Conservation (phyloP, 2,797 vertebrate species). For the Chaetophractus vellerosus region DNA sequence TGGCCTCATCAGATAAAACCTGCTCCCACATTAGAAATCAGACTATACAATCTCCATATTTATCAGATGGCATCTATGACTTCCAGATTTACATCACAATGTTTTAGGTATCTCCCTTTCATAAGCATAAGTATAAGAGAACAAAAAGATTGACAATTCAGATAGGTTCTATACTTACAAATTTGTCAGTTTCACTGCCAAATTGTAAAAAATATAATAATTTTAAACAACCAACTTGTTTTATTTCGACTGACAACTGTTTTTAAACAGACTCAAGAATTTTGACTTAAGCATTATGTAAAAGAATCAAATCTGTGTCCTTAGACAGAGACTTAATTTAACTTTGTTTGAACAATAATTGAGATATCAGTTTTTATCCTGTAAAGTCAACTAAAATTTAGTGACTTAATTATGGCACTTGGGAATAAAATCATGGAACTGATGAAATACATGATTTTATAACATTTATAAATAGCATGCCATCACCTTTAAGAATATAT, state of each 20-base stretch:
- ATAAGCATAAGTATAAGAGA: background rate
- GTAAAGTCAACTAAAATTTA: background rate
- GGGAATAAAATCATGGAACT: background rate
- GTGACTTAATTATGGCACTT: background rate
- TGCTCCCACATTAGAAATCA: background rate
- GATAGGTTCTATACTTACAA: background rate
- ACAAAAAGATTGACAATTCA: background rate
- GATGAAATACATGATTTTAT: background rate
- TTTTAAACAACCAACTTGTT: background rate
- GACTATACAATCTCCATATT: background rate
- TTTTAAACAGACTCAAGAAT: background rate
- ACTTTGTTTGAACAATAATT: conserved; percentile 19
- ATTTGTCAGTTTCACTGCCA: background rate
- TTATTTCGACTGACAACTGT: background rate
- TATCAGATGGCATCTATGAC: background rate
- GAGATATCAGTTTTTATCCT: background rate
- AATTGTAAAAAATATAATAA: background rate
- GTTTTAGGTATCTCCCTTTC: background rate
- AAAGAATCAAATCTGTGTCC: background rate
- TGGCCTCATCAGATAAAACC: background rate
- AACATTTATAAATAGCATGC: background rate
- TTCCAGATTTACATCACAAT: background rate
- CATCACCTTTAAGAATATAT: background rate
- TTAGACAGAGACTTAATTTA: background rate
- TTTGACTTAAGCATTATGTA: conserved; percentile 15